Evolutionary conservation across 2,888 invertebrate species (phyloP), one percentile per base, ranked within the genome.

Genomic region (Maniola hyperantus): DNA sequence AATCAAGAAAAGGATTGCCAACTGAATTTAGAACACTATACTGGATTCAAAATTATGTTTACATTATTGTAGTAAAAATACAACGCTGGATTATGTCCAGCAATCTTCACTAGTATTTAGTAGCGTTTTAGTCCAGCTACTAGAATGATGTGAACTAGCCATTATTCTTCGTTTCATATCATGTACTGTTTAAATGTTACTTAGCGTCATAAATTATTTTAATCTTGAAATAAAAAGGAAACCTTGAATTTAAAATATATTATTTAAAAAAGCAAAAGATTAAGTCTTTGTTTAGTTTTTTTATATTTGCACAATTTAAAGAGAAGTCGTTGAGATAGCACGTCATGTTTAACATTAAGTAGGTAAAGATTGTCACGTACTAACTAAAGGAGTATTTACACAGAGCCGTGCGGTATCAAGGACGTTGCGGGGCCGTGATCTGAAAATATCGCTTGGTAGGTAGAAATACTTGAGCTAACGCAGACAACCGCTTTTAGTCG

Each of bases 311-410:
- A 57, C 42, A 42, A 20, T 57, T 42, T 57, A 10, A 42, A 11
- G 20, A 20, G 13, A 13, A 18, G 13, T 55, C n/a, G 6, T 55
- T 55, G 33, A 57, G 51, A 5, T 51, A 26, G 48, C 57, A 50
- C 18, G 48, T 15, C 15, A 51, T 15, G 34, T 60, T 13, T 36
- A 54, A 59, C n/a, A 11, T 20, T 20, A 42, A 15, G 58, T 55
- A 61, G 13, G 42, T 51, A 61, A 53, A 54, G 64, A 61, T 57
- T 61, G 66, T 64, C 69, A 66, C 66, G 69, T 66, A 68, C 63
- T 48, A 48, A 59, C 36, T 67, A 62, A 57, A 36, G 57, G 42
- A 18, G 57, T 57, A 42, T 39, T 55, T 48, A 60, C 33, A 18
- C 36, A 61, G n/a, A 18, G 55, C 44, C 34, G 5, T 26, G 39